Evolutionary conservation across 2,113 vertebrate genomes (phyloP).

Genomic region (Thalassoma bifasciatum): DNA sequence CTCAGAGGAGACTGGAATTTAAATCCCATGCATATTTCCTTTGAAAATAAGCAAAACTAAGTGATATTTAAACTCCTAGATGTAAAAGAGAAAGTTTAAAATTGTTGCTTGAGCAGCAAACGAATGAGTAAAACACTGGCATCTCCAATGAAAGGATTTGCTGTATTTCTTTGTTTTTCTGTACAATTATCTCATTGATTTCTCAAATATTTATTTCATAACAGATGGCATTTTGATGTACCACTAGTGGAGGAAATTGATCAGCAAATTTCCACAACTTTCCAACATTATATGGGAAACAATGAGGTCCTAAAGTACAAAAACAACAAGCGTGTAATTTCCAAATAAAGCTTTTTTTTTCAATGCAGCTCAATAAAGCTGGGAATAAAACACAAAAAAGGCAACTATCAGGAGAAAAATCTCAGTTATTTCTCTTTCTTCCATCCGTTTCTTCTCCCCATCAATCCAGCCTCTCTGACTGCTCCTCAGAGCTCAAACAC

Average conservation of each 20-base stretch:
- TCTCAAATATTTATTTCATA: too few species aligned
- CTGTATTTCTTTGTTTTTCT: too few species aligned
- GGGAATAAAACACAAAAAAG: background rate
- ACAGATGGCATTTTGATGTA: too few species aligned
- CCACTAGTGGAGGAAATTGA: background rate
- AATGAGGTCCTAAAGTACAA: too few species aligned
- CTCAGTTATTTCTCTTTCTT: background rate
- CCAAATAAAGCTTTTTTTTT: too few species aligned
- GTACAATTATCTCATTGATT: too few species aligned
- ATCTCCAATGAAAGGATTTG: too few species aligned
- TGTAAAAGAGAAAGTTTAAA: background rate
- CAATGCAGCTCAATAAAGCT: slow-evolving; percentile 9
- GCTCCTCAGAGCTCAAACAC: background rate
- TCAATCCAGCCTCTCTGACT: background rate
- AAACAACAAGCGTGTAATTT: too few species aligned
- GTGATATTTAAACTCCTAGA: background rate
- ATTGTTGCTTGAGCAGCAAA: too few species aligned
- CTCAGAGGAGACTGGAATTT: background rate
- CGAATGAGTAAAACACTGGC: too few species aligned
- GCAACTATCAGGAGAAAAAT: too few species aligned
- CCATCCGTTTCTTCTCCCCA: background rate
- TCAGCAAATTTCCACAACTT: background rate
- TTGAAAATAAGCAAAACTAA: background rate
- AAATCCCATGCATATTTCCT: background rate
- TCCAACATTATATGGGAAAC: background rate